Conservation (phyloP, 1,140 invertebrate genomes). For the Heliconius congener region DNA sequence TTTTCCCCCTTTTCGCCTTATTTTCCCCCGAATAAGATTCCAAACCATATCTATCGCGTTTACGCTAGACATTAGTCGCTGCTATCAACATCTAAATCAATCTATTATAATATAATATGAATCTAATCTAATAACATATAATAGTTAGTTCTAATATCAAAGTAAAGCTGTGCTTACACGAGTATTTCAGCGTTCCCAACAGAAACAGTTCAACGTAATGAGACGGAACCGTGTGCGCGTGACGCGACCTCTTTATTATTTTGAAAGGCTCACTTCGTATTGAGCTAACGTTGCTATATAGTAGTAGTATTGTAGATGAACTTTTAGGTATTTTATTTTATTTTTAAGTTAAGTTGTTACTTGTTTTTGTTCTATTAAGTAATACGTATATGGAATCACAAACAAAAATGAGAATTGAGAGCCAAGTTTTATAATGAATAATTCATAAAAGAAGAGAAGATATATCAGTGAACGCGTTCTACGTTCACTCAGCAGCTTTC, state of each 20-base stretch:
- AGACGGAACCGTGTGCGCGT: constrained; percentile 61
- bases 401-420: not conserved
- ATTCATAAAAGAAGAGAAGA: too few relatives aligned
- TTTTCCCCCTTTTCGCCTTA: too few relatives aligned
- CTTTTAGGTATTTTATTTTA: not conserved
- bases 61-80: not conserved
- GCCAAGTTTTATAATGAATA: too few relatives aligned
- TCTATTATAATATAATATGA: not conserved
- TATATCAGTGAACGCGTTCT: too few relatives aligned
- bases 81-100: not conserved
- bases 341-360: not conserved
- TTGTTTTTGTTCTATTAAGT: not conserved
- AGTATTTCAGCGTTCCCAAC: constrained; percentile 50
- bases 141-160: constrained; percentile 22
- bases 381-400: not conserved
- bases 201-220: constrained; percentile 67
- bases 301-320: too few relatives aligned
- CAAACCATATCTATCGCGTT: not conserved
- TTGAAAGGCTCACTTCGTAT: constrained; percentile 5
- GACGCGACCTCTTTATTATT: constrained; percentile 66
- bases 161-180: constrained; percentile 41
- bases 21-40: not conserved
- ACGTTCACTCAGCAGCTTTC: too few relatives aligned
- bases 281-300: not conserved
- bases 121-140: constrained; percentile 10